phyloP scores from a whole-genome alignment of 2,888 invertebrate genomes.

The Celastrina argiolus region DNA sequence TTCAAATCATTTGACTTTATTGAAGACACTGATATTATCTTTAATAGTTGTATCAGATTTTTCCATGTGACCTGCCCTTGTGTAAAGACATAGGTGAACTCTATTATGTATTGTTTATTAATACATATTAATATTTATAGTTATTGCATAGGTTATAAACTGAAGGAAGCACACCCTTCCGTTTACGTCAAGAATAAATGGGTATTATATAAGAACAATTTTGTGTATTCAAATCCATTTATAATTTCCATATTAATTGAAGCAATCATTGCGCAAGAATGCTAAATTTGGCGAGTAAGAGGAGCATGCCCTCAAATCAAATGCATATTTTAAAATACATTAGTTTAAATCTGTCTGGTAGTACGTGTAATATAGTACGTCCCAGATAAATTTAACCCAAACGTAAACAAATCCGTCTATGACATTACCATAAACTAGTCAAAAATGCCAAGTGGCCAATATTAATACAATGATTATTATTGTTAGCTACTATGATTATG shows the following conservation, averaged over 20 bases:
- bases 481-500: no score
- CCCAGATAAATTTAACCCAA: no score
- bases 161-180: not conserved
- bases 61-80: not conserved
- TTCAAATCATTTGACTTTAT: conserved; percentile 14
- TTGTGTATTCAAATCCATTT: not conserved
- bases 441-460: no score
- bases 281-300: not conserved
- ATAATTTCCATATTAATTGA: not conserved
- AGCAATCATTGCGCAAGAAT: not conserved
- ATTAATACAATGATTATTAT: no score
- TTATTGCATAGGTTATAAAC: no score
- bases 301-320: not conserved
- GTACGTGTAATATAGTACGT: no score
- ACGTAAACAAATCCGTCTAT: no score
- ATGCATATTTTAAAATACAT: not conserved
- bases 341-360: no score
- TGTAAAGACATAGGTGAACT: not conserved
- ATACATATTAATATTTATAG: not conserved
- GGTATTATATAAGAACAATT: no score
- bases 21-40: not conserved
- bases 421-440: no score
- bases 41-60: not conserved
- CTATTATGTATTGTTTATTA: not conserved
- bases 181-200: not conserved